These are phyloP conservation scores for Drosophila sturtevanti DNA, from an alignment of 1,140 invertebrate species.

Conservation along the genomic window DNA sequence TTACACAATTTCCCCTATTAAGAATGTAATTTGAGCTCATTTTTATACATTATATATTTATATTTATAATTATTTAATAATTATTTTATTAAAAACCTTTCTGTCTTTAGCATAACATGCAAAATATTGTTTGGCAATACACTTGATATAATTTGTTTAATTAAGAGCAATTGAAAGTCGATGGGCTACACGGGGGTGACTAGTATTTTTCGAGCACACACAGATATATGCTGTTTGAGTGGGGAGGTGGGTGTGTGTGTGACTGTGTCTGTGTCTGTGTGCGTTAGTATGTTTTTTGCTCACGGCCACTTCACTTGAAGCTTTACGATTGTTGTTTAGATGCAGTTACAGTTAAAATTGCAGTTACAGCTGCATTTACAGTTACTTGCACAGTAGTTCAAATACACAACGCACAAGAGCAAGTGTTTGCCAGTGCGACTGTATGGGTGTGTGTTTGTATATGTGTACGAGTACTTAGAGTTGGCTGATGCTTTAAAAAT, in stretches of 20 bases:
- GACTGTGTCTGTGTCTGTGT: slow-evolving; percentile 18
- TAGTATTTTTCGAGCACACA: not conserved
- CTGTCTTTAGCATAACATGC: no score
- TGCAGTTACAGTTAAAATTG: slow-evolving; percentile 64
- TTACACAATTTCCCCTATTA: no score
- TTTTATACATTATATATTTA: no score
- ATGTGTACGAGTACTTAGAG: slow-evolving; percentile 10
- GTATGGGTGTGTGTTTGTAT: not conserved
- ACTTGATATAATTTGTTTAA: not conserved
- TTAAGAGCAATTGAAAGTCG: slow-evolving; percentile 11
- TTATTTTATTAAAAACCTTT: not conserved
- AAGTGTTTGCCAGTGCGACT: not conserved
- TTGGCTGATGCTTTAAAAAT: slow-evolving; percentile 45
- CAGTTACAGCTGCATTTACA: slow-evolving; percentile 37
- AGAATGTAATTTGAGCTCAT: no score
- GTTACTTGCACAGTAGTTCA: slow-evolving; percentile 32
- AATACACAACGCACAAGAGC: slow-evolving; percentile 1
- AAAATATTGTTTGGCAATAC: no score
- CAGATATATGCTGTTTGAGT: slow-evolving; percentile 25
- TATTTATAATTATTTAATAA: no score
- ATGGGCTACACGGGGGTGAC: not conserved
- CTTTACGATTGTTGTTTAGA: slow-evolving; percentile 75
- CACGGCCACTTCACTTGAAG: slow-evolving; percentile 63
- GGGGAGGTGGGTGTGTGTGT: not conserved
- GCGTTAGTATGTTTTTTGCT: slow-evolving; percentile 37